A percentile compares a stretch with the other conserved stretches of the same genome.
Evolutionary conservation across 1,140 invertebrate genomes (phyloP).

Genomic region (Metopolophium dirhodum): DNA sequence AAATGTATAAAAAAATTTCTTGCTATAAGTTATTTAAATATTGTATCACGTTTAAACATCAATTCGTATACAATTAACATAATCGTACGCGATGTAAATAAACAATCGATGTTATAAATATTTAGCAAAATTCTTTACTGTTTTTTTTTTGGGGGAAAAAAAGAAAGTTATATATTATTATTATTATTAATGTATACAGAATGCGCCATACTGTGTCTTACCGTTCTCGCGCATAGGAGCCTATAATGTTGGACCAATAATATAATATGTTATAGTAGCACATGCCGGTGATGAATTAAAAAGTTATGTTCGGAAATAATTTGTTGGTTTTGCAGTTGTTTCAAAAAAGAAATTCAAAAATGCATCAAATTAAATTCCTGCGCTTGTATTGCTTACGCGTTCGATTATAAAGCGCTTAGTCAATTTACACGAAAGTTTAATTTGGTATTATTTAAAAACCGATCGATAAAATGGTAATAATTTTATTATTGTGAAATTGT

Average conservation of each 20-base stretch:
- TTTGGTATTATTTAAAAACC: neutral
- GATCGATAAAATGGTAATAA: neutral
- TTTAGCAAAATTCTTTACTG: neutral
- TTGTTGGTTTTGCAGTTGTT: neutral
- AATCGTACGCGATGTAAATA: neutral
- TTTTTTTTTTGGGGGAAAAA: neutral
- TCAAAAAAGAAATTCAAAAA: too few species aligned
- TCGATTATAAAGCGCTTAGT: too few species aligned
- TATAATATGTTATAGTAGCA: neutral
- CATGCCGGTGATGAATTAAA: neutral
- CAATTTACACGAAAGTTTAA: too few species aligned
- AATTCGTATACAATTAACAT: neutral
- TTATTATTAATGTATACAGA: neutral
- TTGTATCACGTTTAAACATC: neutral
- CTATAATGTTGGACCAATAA: neutral
- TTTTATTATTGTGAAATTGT: too few species aligned
- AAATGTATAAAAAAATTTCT: neutral
- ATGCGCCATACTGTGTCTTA: neutral
- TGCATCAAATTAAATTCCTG: too few species aligned
- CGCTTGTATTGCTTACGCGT: too few species aligned
- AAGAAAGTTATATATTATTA: neutral
- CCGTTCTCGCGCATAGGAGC: neutral
- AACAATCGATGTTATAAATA: neutral
- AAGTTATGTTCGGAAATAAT: neutral
- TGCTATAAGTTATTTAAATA: neutral